Base-by-base conservation (phyloP, 2,888 invertebrate genomes). In the Eledona agricola region DNA sequence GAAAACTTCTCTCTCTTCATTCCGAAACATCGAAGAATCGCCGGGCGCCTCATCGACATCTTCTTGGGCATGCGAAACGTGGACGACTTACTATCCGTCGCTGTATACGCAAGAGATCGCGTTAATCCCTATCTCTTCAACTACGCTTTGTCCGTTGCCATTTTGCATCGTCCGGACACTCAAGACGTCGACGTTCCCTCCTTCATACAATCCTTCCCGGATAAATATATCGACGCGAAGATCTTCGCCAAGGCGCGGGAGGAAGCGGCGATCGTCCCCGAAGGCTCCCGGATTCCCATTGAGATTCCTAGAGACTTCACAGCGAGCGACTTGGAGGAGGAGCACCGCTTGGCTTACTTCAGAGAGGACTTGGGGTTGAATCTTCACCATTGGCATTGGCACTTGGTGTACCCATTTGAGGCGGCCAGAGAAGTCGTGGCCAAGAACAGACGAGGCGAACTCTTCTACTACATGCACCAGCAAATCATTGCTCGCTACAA, bases 371-470 rank as follows among this genome's bases (percentile, higher is more conserved):
- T 91, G 54, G 91, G 90, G 58, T 80, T 93, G 63, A 93, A 93
- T 77, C 84, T 90, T 37, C 93, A 93, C 73, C 93, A 93, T 72
- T 93, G 93, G 92, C 92, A 93, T 71, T 93, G 92, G 93, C 93
- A 93, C 74, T 80, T 93, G 60, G 91, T 93, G 1, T 93, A 92
- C 73, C 92, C 92, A 0, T 87, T 87, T 73, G 86, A 87, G 60
- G 83, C 86, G 0, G 76, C 82, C 0, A 62, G 64, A 28, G 74
- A 77, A 23, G 83, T 89, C 23, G 89, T 91, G 2, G 80, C 80
- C 34, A 90, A 91, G 70, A 87, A 90, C 70, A 81, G 90, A 42
- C 83, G 89, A 17, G 90, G 90, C 15, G 90, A 90, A 76, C 77
- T 90, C 0, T 90, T 90, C 76, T 90, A 83, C 71, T 90, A 88